A percentile compares a stretch with the other conserved stretches of the same genome.
Conservation (phyloP, 2,888 invertebrate species). For the Dolichomitus sp. region DNA sequence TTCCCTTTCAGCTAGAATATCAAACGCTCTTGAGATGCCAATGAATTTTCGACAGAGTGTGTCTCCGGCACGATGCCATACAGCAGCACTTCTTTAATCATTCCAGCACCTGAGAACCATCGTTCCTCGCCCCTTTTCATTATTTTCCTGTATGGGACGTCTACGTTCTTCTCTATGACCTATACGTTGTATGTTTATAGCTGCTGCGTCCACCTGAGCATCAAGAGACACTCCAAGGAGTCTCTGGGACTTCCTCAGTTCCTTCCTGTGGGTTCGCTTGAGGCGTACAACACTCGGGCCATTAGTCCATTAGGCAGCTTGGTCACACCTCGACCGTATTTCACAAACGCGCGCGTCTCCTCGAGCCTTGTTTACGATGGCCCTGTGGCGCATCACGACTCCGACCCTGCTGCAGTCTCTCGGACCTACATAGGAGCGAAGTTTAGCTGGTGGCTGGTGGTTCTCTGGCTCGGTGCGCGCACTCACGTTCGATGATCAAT, state of each 20-base stretch:
- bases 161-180: neutral
- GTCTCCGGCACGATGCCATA: neutral
- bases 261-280: conserved; percentile 48
- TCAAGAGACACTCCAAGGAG: conserved; percentile 19
- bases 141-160: conserved; percentile 10
- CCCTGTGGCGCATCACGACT: conserved; percentile 67
- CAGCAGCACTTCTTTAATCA: conserved; percentile 7
- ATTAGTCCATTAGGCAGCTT: conserved; percentile 72
- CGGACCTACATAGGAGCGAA: conserved; percentile 55
- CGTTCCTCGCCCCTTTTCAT: conserved; percentile 1
- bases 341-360: conserved; percentile 69
- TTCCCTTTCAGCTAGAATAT: conserved; percentile 39
- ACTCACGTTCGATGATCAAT: conserved; percentile 81
- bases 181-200: neutral
- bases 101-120: neutral
- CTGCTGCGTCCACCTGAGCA: conserved; percentile 1
- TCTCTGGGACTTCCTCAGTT: conserved; percentile 52
- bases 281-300: conserved; percentile 29
- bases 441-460: conserved; percentile 11
- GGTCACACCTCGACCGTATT: conserved; percentile 80
- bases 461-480: conserved; percentile 17
- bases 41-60: conserved; percentile 13
- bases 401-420: conserved; percentile 37
- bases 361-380: conserved; percentile 77
- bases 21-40: conserved; percentile 19